A percentile compares a stretch with the other conserved stretches of the same genome.
Evolutionary conservation across 1,140 invertebrate genomes (phyloP).

Genomic region (Radopholus similis): DNA sequence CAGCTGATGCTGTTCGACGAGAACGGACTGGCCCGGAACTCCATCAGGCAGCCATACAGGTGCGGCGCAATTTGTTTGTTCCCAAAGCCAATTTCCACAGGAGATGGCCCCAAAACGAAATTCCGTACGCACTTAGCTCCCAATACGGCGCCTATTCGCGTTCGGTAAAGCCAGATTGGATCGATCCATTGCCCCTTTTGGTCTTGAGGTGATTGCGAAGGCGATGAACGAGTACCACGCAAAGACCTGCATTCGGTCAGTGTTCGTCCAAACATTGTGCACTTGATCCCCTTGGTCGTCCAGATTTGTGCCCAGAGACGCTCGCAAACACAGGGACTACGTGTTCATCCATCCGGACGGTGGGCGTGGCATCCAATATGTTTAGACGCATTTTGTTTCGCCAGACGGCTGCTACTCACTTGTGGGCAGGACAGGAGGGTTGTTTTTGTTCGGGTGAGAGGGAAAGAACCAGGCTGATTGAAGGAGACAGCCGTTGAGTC

Average conservation of each 20-base stretch:
- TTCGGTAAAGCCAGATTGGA: slow-evolving; percentile 33
- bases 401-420: slow-evolving; percentile 9
- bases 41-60: slow-evolving; percentile 18
- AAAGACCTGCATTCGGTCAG: slow-evolving; percentile 56
- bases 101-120: slow-evolving; percentile 57
- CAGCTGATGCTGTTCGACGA: slow-evolving; percentile 16
- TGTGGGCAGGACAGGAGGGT: slow-evolving; percentile 11
- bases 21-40: slow-evolving; percentile 3
- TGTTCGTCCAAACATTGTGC: slow-evolving; percentile 1
- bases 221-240: slow-evolving; percentile 46
- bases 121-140: slow-evolving; percentile 54
- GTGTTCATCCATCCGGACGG: slow-evolving; percentile 53
- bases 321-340: slow-evolving; percentile 37
- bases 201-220: slow-evolving; percentile 45
- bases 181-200: neutral
- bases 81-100: slow-evolving; percentile 22
- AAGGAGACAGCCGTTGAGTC: slow-evolving; percentile 52
- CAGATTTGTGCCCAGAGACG: slow-evolving; percentile 44
- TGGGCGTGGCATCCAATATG: slow-evolving; percentile 31
- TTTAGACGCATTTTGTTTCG: neutral
- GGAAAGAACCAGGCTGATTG: slow-evolving; percentile 41
- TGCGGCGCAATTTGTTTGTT: neutral
- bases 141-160: slow-evolving; percentile 54
- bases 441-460: slow-evolving; percentile 24
- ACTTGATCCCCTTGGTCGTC: neutral